Evolutionary conservation across 2,113 vertebrate genomes (phyloP), one percentile per base, ranked within the genome.

Genomic region (Pimephales promelas): DNA sequence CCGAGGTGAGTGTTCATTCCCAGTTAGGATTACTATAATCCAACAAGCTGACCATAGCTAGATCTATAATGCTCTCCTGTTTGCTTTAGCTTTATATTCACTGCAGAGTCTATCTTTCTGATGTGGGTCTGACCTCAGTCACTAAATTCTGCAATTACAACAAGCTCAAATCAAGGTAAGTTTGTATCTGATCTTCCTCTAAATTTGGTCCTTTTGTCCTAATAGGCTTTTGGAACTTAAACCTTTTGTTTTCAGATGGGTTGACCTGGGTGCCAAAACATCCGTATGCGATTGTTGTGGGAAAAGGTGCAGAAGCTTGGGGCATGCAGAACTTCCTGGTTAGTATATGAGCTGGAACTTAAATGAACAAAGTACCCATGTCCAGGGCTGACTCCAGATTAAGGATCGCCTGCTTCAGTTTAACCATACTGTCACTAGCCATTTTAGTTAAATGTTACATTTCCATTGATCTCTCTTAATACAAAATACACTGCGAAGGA

Each of bases 131-230:
- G 54, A 89, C 86, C 0, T 13, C 16, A 43, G 79, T 62, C 16
- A 90, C 88, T 1, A 93, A 94, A 83, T 90, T 88, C 81, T 93
- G 92, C 86, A 93, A 92, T 90, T 93, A 91, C 56, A 89, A 93
- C 61, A 22, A 73, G 28, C 81, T 71, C 56, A 59, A 89, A 13
- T 90, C 89, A 20, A 90, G 89, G 92, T 92, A 86, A 34, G n/a
- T 10, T 83, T 11, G 18, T 3, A 68, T 22, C 3, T 0, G 52
- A 16, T 22, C 8, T 68, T 28, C 0, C 10, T 43, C 3, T 24
- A 6, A 6, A 0, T 3, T 68, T 72, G 2, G 0, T 18, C 14
- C 10, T 7, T 31, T 52, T 20, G 24, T 18, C 16, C 22, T 31
- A 18, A 13, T 1, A 3, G 2, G 22, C n/a, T 74, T 52, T 49